Base-by-base conservation (phyloP, 2,797 vertebrate genomes). In the Myotis daubentonii region DNA sequence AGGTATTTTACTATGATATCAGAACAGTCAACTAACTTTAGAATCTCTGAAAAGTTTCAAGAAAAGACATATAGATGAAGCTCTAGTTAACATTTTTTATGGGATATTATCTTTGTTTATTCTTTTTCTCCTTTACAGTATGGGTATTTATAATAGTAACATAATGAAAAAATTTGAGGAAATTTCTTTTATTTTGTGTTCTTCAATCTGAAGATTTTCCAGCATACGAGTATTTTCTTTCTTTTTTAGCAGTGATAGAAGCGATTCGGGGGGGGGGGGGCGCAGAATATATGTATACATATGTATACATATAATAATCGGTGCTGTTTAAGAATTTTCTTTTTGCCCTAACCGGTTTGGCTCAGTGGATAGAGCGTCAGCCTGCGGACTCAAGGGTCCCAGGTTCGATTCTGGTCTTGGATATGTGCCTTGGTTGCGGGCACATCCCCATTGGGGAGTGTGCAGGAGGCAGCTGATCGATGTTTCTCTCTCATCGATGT, bases 131-230 rank as follows among this genome's bases (percentile, higher is more conserved):
- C 28, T 47, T 91, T 57, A 75, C 22, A 23, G 2, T 70, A 25
- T 91, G n/a, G 30, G 9, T 62, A 12, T 79, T 83, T 87, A 74
- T 66, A 94, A n/a, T 80, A 66, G 66, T 83, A 10, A 90, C 28
- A 81, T 70, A 93, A 57, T 90, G 62, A 92, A 94, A 71, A 41
- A 2, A 86, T 92, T 86, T 16, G 51, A 78, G 20, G 62, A 86
- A 89, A 78, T 89, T 72, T 20, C 10, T 87, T 86, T 87, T 53
- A 13, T 85, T 95, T 66, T 83, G 7, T 86, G 10, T 94, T 95
- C 20, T 53, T 44, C 20, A 74, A 76, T 55, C 25, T 76, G 22
- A 92, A 87, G 23, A 7, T 76, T 90, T 83, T n/a, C 41, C 9
- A 66, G 57, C 71, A 33, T 57, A 23, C 55, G 15, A n/a, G 71